phyloP scores from a whole-genome alignment of 2,888 invertebrate genomes.

The Proisotoma minuta region DNA sequence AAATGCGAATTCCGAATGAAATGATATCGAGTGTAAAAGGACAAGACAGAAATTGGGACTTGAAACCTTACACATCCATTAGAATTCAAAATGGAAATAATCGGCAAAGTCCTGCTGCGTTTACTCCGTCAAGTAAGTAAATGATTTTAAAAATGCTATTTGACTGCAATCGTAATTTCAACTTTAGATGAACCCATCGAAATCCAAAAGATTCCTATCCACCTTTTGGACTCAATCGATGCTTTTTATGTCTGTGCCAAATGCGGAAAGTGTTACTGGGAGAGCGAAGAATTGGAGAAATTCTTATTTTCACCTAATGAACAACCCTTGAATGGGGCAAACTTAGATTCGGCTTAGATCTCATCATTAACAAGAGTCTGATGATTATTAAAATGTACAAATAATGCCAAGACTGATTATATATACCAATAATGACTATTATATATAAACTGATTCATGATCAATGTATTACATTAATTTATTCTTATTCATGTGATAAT shows the following conservation, averaged over 20 bases:
- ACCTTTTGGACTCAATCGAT: conserved; percentile 53
- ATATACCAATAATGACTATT: too few species aligned
- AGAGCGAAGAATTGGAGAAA: conserved; percentile 55
- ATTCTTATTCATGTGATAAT: too few species aligned
- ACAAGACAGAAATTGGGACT: conserved; percentile 6
- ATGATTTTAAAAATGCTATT: too few species aligned
- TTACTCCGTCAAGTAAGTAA: background rate
- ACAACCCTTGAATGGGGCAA: too few species aligned
- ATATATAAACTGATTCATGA: too few species aligned
- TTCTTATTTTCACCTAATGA: conserved; percentile 1
- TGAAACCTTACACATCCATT: conserved; percentile 1
- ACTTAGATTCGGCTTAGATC: too few species aligned
- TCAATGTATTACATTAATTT: too few species aligned
- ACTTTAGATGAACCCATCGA: conserved; percentile 26
- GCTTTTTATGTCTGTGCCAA: conserved; percentile 64
- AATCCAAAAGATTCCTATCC: conserved; percentile 54
- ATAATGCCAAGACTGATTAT: too few species aligned
- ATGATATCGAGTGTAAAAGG: conserved; percentile 16
- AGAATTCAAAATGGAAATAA: background rate
- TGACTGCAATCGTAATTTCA: too few species aligned
- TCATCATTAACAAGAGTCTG: too few species aligned
- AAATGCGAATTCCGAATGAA: conserved; percentile 8
- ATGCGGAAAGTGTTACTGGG: conserved; percentile 75
- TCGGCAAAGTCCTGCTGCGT: background rate
- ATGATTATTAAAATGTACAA: too few species aligned